Percentiles rank a stretch among this genome's conserved stretches.
phyloP scores from a whole-genome alignment of 1,140 invertebrate genomes.

The Oryctes rhinoceros region DNA sequence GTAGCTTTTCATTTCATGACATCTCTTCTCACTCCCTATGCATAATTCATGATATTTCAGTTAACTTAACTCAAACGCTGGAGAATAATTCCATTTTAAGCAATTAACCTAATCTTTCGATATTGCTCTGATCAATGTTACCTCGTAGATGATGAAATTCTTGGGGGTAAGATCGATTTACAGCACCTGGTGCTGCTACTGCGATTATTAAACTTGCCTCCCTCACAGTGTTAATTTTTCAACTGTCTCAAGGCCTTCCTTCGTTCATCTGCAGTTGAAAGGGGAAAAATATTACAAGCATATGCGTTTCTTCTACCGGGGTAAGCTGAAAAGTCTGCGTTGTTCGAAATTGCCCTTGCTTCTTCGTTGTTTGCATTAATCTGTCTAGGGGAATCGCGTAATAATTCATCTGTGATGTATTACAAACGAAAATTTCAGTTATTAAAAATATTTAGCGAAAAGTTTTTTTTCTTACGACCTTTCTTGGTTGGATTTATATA shows the following conservation, averaged over 20 bases:
- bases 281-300: not conserved
- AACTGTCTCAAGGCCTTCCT: not conserved
- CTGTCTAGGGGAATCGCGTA: no score
- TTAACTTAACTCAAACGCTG: not conserved
- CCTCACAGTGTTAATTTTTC: not conserved
- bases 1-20: no score
- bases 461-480: no score
- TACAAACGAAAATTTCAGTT: no score
- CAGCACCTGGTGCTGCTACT: not conserved
- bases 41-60: not conserved
- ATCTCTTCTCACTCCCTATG: not conserved
- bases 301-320: no score
- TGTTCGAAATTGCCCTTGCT: no score
- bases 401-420: no score
- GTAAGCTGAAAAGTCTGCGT: no score
- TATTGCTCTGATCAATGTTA: not conserved
- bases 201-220: not conserved
- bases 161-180: not conserved
- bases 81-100: not conserved
- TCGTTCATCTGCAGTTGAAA: not conserved
- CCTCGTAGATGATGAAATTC: not conserved
- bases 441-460: no score
- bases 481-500: no score
- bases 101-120: constrained; percentile 15
- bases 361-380: no score